These are phyloP conservation scores for Casuarius casuarius DNA, from an alignment of 2,113 vertebrate species.

Conservation along the genomic window DNA sequence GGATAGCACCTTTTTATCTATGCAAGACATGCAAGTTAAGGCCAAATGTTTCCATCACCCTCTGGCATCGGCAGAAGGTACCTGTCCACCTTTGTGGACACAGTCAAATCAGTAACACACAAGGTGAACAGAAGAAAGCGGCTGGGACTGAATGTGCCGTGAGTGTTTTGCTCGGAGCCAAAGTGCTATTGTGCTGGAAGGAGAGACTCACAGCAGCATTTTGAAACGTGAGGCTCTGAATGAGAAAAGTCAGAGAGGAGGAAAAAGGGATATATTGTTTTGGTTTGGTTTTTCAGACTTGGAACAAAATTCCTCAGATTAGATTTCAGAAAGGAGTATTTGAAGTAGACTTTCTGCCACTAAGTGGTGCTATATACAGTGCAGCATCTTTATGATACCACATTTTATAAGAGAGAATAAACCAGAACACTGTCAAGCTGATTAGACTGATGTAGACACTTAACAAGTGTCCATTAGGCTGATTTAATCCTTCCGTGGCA, in stretches of 20 bases:
- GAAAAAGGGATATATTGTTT: fast-evolving
- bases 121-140: fast-evolving
- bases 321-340: background rate
- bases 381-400: background rate
- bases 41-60: background rate
- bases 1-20: background rate
- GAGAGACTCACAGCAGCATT: fast-evolving
- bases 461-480: background rate
- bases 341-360: conserved; percentile 27
- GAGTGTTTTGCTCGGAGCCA: fast-evolving
- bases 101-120: fast-evolving
- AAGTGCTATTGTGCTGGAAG: background rate
- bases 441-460: background rate
- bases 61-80: background rate
- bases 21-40: fast-evolving
- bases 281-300: background rate
- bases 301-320: fast-evolving
- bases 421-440: background rate
- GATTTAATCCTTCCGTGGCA: background rate
- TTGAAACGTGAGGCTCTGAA: background rate
- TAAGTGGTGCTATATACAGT: conserved; percentile 68
- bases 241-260: fast-evolving
- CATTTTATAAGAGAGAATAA: background rate
- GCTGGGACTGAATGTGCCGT: fast-evolving
- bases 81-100: background rate